Base-by-base conservation (phyloP, 1,140 invertebrate genomes). In the Bombus confusus region DNA sequence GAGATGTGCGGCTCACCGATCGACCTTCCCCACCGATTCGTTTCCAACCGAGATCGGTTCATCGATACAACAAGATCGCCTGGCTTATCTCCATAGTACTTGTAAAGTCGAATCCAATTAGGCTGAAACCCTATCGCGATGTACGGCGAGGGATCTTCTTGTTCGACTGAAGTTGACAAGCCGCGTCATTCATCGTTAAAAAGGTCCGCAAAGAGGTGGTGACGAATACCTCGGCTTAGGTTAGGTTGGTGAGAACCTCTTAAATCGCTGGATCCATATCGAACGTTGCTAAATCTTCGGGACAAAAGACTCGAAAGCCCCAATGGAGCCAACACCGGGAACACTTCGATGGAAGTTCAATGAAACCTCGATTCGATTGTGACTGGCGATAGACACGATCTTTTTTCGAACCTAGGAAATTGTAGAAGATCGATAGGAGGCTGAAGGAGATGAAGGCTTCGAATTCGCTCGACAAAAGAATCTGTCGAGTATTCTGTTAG, bases 1-100 rank as follows among this genome's bases (percentile, higher is more conserved):
- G 43, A 47, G 62, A 15, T 34, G 66, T 28, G 15, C 15, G 9
- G 18, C 41, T 64, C 1, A 5, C 41, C 37, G 34, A 34, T 87
- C 88, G 86, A 57, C 91, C 91, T 92, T 90, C 89, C 86, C 89
- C 91, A 85, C 83, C 85, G 69, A 90, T 69, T 69, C n/a, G 25
- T 62, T 43, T 75, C 59, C 71, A 43, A 59, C 43, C 68, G 52
- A 72, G 76, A 85, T 80, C 77, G 68, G 76, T 73, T 80, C 83
- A 80, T 80, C 83, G 83, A 80, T 85, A 73, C 76, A 12, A 64
- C 76, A 64, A 64, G 31, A 85, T 85, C 76, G 68, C 25, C 28
- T 22, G 47, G 84, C 72, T 81, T 86, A 81, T 81, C 71, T 81
- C 28, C 59, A 1, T 25, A 12, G 12, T 57, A 34, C 69, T 74